These are phyloP conservation scores for Platycheirus rosarum DNA, from an alignment of 2,888 invertebrate genomes.

Conservation along the genomic window DNA sequence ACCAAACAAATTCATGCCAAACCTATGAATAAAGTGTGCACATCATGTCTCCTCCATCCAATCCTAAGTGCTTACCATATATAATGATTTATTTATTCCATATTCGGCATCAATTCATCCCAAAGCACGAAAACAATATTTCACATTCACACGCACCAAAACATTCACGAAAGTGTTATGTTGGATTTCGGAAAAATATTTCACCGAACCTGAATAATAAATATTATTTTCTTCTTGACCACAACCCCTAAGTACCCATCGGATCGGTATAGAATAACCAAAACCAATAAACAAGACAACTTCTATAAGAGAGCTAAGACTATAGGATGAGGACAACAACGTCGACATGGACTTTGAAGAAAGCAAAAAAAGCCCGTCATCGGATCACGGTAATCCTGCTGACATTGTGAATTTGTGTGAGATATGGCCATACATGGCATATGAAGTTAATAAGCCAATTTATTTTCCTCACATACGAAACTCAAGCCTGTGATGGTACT, in stretches of 20 bases:
- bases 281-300: conserved; percentile 23
- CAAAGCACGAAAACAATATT: neutral
- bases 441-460: conserved; percentile 74
- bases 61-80: neutral
- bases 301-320: neutral
- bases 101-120: conserved; percentile 9
- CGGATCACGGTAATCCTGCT: conserved; percentile 69
- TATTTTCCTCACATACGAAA: conserved; percentile 60
- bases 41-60: neutral
- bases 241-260: conserved; percentile 2
- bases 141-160: neutral
- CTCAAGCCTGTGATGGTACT: neutral
- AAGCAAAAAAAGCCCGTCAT: conserved; percentile 41
- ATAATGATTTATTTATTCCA: conserved; percentile 3
- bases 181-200: conserved; percentile 8
- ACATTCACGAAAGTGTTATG: conserved; percentile 7
- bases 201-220: conserved; percentile 2
- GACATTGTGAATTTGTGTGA: conserved; percentile 70
- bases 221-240: conserved; percentile 25
- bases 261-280: neutral
- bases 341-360: conserved; percentile 13
- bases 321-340: conserved; percentile 12
- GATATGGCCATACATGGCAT: conserved; percentile 66
- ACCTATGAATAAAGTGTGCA: neutral
- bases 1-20: neutral